Base-by-base conservation (phyloP, 2,113 vertebrate genomes). In the Phoxinus phoxinus region DNA sequence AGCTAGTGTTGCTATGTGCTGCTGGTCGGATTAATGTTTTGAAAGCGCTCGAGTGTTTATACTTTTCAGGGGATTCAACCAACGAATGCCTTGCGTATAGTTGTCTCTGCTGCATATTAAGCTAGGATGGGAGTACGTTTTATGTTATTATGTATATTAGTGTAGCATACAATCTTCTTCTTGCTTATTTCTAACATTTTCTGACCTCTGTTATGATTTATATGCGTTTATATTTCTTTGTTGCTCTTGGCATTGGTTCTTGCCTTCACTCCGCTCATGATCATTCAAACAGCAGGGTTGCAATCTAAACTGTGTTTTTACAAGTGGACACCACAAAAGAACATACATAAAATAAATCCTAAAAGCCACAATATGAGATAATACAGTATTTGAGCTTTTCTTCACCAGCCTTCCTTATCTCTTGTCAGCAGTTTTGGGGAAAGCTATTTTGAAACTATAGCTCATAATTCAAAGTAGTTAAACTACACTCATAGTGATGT, bases 231-330 rank as follows among this genome's bases (percentile, higher is more conserved):
- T 23, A 27, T 51, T 25, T 11, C 41, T 73, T 25, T 87, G 84
- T 85, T 89, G 48, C 74, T 83, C 74, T 89, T 87, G 88, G 88
- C 83, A 58, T 13, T 35, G 74, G 21, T 56, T 56, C 61, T 63
- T 74, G 53, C 44, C 67, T 86, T 72, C 56, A 69, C 67, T 69
- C 51, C 48, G 59, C 13, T 77, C 13, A 32, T 59, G 51, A 59
- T 59, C 80, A 65, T 58, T 71, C 59, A 79, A 21, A 86, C 74
- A 77, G 86, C 75, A 30, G 51, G 74, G 63, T 30, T 59, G 78
- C 82, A 74, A 58, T 84, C 51, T 84, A 48, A 61, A 86, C 48
- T 78, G 81, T 82, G 84, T 89, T 85, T 83, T 89, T 89, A 72
- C 85, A 89, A 85, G 85, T 86, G 73, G 71, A 83, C 61, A 59